Evolutionary conservation across 2,113 vertebrate species (phyloP).

Genomic region (Formicarius rufipectus): DNA sequence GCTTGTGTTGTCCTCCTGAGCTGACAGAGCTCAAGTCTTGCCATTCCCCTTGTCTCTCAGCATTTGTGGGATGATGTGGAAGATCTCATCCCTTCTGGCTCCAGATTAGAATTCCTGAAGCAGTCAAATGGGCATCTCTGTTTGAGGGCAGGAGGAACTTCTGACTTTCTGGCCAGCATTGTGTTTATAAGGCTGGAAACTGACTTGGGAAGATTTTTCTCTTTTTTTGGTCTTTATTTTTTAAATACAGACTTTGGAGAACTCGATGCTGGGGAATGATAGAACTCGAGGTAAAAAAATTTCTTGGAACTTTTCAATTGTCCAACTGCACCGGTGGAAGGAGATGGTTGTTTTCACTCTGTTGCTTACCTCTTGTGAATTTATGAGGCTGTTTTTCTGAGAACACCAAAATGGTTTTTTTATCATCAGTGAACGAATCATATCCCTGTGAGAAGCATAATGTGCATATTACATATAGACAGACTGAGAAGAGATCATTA

Average conservation of each 20-base stretch:
- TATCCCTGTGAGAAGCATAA: slow-evolving; percentile 53
- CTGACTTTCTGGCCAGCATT: not conserved
- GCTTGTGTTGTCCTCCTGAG: not conserved
- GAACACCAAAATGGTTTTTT: not conserved
- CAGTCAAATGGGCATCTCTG: not conserved
- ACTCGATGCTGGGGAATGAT: not conserved
- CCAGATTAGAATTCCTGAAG: not conserved
- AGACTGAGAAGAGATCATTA: slow-evolving; percentile 50
- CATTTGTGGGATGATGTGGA: not conserved
- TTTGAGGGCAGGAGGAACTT: not conserved
- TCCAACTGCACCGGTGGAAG: not conserved
- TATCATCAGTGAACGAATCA: slow-evolving; percentile 3
- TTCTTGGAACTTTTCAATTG: not conserved
- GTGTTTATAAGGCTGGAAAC: not conserved
- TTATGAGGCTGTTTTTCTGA: slow-evolving; percentile 12
- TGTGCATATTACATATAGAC: slow-evolving; percentile 57
- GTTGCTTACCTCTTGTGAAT: slow-evolving; percentile 41
- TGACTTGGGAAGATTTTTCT: not conserved
- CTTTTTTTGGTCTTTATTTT: not conserved
- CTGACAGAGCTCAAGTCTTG: not conserved
- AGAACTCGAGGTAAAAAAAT: not conserved
- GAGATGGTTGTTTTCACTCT: not conserved
- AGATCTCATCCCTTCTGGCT: not conserved
- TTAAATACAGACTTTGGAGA: not conserved
- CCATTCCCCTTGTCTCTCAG: not conserved